A percentile compares a stretch with the other conserved stretches of the same genome.
Conservation (phyloP, 2,888 invertebrate genomes). For the Craniophora ligustri region DNA sequence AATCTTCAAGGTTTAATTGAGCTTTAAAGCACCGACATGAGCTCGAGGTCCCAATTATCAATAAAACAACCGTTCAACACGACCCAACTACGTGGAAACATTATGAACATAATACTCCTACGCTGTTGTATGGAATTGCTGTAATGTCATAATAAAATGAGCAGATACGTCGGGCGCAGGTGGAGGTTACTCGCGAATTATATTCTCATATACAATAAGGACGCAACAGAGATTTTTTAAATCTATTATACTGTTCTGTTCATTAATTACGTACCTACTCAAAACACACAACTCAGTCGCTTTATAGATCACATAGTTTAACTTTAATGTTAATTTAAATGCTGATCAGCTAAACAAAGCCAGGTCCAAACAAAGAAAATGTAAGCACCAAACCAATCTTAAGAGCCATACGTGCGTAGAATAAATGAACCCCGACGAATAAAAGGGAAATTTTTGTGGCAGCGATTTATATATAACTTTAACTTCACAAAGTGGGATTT, state of each 20-base stretch:
- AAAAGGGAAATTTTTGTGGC: slow-evolving; percentile 13
- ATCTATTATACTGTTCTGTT: background rate
- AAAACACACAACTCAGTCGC: slow-evolving; percentile 3
- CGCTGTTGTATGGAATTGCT: slow-evolving; percentile 50
- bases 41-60: slow-evolving; percentile 69
- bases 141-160: slow-evolving; percentile 55
- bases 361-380: slow-evolving; percentile 29
- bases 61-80: slow-evolving; percentile 68
- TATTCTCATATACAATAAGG: slow-evolving; percentile 20
- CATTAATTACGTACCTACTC: slow-evolving; percentile 1
- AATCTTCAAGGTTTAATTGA: slow-evolving; percentile 78
- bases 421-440: slow-evolving; percentile 14
- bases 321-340: slow-evolving; percentile 1
- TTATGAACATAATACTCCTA: slow-evolving; percentile 55
- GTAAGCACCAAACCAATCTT: slow-evolving; percentile 18
- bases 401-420: slow-evolving; percentile 14
- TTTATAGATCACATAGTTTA: too few relatives aligned
- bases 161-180: slow-evolving; percentile 20
- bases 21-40: slow-evolving; percentile 66
- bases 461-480: background rate
- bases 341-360: slow-evolving; percentile 13
- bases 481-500: slow-evolving; percentile 21
- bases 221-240: slow-evolving; percentile 4
- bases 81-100: slow-evolving; percentile 49
- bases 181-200: slow-evolving; percentile 38